phyloP scores from a whole-genome alignment of 2,113 vertebrate genomes.

The Clupea harengus region DNA sequence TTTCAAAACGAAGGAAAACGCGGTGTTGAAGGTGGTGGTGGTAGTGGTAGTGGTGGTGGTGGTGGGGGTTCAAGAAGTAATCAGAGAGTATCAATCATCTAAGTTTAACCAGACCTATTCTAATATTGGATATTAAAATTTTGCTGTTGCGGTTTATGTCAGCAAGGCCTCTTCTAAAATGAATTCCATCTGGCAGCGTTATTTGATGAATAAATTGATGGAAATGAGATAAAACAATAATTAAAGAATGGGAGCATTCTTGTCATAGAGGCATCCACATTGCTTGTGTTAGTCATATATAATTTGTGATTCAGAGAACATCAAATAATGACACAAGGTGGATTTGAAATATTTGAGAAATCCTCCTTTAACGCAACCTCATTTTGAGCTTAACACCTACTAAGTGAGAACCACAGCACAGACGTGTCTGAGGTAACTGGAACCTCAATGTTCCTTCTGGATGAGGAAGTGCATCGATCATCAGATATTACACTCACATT shows the following conservation, averaged over 20 bases:
- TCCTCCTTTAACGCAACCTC: background rate
- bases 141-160: background rate
- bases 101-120: background rate
- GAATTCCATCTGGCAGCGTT: constrained; percentile 17
- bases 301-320: background rate
- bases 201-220: constrained; percentile 26
- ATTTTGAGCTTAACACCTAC: background rate
- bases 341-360: background rate
- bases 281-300: background rate
- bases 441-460: background rate
- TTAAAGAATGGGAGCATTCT: constrained; percentile 10
- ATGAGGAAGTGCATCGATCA: constrained; percentile 10
- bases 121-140: background rate
- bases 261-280: background rate
- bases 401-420: background rate
- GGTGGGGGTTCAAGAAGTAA: constrained; percentile 23
- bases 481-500: background rate
- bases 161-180: constrained; percentile 19
- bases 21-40: constrained; percentile 8
- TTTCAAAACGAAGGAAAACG: constrained; percentile 20
- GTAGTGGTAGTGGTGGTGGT: background rate
- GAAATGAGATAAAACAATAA: constrained; percentile 10
- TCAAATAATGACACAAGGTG: background rate
- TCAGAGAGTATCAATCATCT: constrained; percentile 26
- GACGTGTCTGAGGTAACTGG: background rate